Evolutionary conservation across 2,113 vertebrate species (phyloP).

Genomic region (Oryzias celebensis): DNA sequence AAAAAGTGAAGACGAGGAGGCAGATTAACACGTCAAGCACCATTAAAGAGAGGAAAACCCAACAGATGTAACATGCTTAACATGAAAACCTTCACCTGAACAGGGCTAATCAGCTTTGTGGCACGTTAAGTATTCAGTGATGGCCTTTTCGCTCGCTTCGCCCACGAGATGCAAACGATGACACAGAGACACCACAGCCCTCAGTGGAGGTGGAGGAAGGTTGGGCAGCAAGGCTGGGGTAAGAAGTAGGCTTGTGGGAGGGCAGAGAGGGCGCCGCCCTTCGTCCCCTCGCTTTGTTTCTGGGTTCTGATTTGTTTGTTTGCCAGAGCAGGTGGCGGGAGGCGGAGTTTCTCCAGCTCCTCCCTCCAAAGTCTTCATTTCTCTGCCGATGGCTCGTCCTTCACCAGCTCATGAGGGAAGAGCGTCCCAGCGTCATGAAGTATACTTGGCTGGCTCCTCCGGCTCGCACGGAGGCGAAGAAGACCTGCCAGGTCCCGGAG

Average conservation of each 20-base stretch:
- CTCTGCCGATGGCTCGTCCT: neutral
- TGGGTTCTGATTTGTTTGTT: constrained; percentile 16
- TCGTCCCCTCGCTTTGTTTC: constrained; percentile 45
- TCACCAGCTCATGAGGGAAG: constrained; percentile 79
- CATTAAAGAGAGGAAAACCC: constrained; percentile 6
- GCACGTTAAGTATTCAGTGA: constrained; percentile 16
- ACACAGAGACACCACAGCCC: constrained; percentile 49
- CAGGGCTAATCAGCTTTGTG: constrained; percentile 44
- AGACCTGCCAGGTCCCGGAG: constrained; percentile 53
- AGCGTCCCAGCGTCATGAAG: constrained; percentile 78
- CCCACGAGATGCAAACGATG: constrained; percentile 55
- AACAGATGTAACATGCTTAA: constrained; percentile 39
- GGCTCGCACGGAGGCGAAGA: constrained; percentile 74
- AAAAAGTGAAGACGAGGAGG: constrained; percentile 49
- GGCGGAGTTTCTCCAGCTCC: constrained; percentile 9
- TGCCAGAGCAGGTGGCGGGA: constrained; percentile 11
- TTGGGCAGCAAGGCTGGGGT: constrained; percentile 18
- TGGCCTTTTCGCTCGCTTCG: constrained; percentile 17
- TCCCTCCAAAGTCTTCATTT: constrained; percentile 31
- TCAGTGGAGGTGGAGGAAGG: constrained; percentile 13
- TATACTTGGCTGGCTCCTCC: constrained; percentile 78
- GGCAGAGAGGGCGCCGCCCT: constrained; percentile 4
- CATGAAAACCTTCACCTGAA: constrained; percentile 51
- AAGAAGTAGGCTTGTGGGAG: neutral
- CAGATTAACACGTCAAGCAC: constrained; percentile 58